phyloP scores from a whole-genome alignment of 2,888 invertebrate genomes.

The Pollenia griseotomentosa region DNA sequence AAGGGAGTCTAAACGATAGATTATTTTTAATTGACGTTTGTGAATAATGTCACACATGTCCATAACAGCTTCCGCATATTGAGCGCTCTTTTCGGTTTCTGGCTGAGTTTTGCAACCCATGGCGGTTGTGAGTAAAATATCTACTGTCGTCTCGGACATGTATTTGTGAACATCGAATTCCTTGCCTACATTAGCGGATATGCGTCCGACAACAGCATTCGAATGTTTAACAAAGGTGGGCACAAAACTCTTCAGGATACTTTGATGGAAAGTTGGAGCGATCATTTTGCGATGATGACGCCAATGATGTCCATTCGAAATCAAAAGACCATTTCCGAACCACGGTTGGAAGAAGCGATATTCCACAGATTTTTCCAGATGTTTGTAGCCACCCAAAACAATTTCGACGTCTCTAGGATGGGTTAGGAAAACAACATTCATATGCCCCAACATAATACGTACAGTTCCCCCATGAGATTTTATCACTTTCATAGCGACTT shows the following conservation, averaged over 20 bases:
- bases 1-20: conserved; percentile 89
- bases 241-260: conserved; percentile 92
- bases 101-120: conserved; percentile 92
- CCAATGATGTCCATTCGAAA: conserved; percentile 92
- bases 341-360: conserved; percentile 91
- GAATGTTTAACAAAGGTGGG: conserved; percentile 91
- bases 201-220: conserved; percentile 87
- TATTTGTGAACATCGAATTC: conserved; percentile 91
- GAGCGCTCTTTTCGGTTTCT: conserved; percentile 88
- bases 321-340: conserved; percentile 92
- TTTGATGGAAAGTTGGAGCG: conserved; percentile 93
- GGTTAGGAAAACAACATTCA: conserved; percentile 87
- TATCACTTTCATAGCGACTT: conserved; percentile 84
- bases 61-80: conserved; percentile 94
- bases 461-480: conserved; percentile 88
- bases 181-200: conserved; percentile 87
- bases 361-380: conserved; percentile 90
- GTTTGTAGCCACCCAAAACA: conserved; percentile 89
- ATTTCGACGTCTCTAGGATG: conserved; percentile 90
- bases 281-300: conserved; percentile 92
- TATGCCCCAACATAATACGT: conserved; percentile 90
- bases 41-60: conserved; percentile 94
- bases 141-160: conserved; percentile 91
- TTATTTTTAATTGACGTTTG: conserved; percentile 90
- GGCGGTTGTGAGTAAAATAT: conserved; percentile 91